These are phyloP conservation scores for Sinocyclocheilus anophthalmus DNA, from an alignment of 2,113 vertebrate genomes.

Conservation along the genomic window DNA sequence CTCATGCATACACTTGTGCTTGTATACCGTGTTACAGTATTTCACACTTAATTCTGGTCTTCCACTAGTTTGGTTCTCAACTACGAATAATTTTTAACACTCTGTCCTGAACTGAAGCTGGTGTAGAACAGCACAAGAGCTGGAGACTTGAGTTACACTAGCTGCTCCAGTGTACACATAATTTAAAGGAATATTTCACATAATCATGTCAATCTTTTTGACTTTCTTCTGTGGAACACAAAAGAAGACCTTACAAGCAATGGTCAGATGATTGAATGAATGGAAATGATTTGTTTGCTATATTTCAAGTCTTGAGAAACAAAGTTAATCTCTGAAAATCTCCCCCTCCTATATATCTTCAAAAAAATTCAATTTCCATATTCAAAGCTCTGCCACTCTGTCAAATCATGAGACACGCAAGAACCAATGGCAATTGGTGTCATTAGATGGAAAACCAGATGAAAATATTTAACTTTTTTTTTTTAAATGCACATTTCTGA, in stretches of 20 bases:
- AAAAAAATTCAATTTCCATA: too few relatives aligned
- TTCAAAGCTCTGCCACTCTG: background rate
- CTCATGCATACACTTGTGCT: background rate
- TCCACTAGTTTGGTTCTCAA: constrained; percentile 8
- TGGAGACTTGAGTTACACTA: background rate
- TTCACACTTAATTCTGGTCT: constrained; percentile 17
- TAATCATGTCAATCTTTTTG: background rate
- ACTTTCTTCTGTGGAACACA: background rate
- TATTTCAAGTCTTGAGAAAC: constrained; percentile 6
- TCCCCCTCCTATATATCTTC: background rate
- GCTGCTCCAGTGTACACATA: background rate
- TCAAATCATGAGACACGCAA: background rate
- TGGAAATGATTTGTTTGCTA: background rate
- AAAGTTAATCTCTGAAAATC: background rate
- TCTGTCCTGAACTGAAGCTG: background rate
- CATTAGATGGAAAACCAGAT: background rate
- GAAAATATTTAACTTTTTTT: background rate
- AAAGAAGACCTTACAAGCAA: background rate
- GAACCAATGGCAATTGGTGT: background rate
- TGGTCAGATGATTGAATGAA: background rate
- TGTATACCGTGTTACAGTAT: background rate
- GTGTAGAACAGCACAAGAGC: too few relatives aligned
- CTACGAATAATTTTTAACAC: constrained; percentile 3
- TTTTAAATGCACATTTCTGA: background rate
- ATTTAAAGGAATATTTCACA: constrained; percentile 8